phyloP scores from a whole-genome alignment of 2,888 invertebrate species.

The Steinernema carpocapsae region DNA sequence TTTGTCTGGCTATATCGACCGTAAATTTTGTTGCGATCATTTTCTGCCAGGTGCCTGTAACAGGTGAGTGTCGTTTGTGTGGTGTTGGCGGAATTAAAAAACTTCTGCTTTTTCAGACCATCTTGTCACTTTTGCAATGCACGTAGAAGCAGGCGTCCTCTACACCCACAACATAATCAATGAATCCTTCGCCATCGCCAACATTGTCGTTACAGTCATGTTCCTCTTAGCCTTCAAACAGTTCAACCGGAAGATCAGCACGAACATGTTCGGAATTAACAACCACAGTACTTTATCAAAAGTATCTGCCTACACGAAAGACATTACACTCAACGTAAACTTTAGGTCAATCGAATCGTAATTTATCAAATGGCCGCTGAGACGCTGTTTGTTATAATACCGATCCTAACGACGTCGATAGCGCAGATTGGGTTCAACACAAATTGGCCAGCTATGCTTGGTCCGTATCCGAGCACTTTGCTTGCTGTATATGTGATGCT shows the following conservation, averaged over 20 bases:
- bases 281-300: neutral
- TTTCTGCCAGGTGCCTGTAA: neutral
- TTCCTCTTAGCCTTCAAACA: neutral
- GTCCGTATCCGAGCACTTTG: neutral
- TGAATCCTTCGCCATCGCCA: neutral
- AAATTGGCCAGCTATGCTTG: neutral
- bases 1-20: neutral
- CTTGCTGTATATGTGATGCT: neutral
- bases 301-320: neutral
- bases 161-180: neutral
- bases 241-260: neutral
- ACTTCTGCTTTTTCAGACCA: neutral
- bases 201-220: slow-evolving; percentile 8
- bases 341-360: slow-evolving; percentile 13
- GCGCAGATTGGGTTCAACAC: neutral
- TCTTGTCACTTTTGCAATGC: neutral
- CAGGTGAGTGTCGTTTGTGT: no score
- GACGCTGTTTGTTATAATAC: neutral
- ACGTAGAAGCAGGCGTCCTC: neutral
- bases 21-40: neutral
- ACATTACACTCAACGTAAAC: neutral
- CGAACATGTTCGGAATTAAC: neutral
- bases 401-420: neutral
- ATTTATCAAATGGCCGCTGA: neutral
- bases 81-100: no score